Conservation (phyloP, 2,888 invertebrate species). For the Crepidodera aurea region DNA sequence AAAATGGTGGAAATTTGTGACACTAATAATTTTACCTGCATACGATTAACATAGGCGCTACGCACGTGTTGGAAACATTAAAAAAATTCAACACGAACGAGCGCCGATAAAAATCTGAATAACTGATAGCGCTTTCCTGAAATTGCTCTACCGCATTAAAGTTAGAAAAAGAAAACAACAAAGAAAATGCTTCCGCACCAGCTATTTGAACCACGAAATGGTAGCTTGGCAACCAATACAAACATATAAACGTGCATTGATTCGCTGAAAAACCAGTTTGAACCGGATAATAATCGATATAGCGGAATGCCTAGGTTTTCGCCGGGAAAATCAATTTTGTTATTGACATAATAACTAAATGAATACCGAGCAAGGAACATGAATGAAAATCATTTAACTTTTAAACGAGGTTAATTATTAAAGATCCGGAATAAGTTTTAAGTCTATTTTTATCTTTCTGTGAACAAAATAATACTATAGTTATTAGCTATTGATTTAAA, state of each 20-base stretch:
- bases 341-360: slow-evolving; percentile 43
- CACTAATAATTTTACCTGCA: slow-evolving; percentile 18
- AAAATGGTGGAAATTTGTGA: slow-evolving; percentile 8
- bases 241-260: slow-evolving; percentile 58
- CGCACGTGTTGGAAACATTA: slow-evolving; percentile 38
- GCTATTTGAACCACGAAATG: slow-evolving; percentile 52
- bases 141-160: slow-evolving; percentile 53
- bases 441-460: no score
- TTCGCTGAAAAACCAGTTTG: slow-evolving; percentile 56
- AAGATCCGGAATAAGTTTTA: background rate
- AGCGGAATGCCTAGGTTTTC: slow-evolving; percentile 53
- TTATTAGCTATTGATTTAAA: no score
- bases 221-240: slow-evolving; percentile 57
- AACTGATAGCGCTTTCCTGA: slow-evolving; percentile 49
- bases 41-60: slow-evolving; percentile 28
- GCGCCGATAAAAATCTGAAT: slow-evolving; percentile 45
- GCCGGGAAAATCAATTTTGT: slow-evolving; percentile 54
- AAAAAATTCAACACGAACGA: slow-evolving; percentile 40
- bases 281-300: slow-evolving; percentile 58
- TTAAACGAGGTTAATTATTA: slow-evolving; percentile 14
- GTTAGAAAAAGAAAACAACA: slow-evolving; percentile 53
- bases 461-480: no score
- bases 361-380: slow-evolving; percentile 27
- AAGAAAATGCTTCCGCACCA: slow-evolving; percentile 54
- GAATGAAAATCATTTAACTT: slow-evolving; percentile 36